Conservation (phyloP, 2,888 invertebrate species). For the Pterostichus niger region DNA sequence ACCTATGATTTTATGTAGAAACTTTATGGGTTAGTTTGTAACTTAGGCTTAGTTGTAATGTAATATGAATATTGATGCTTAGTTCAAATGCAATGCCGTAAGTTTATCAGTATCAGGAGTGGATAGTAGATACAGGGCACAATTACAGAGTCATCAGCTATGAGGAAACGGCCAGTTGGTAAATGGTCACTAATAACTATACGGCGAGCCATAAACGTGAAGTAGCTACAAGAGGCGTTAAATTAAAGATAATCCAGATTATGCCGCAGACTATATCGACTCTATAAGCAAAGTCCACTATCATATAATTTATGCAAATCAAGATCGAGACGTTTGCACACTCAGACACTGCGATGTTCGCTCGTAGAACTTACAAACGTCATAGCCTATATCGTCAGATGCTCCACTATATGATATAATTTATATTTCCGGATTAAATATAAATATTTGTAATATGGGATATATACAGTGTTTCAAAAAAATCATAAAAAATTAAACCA, state of each 20-base stretch:
- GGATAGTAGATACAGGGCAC: slow-evolving; percentile 19
- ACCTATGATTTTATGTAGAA: too few species aligned
- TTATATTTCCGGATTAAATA: too few species aligned
- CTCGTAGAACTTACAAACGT: slow-evolving; percentile 26
- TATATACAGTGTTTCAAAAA: too few species aligned
- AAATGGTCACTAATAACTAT: slow-evolving; percentile 67
- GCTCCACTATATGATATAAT: too few species aligned
- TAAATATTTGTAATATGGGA: too few species aligned
- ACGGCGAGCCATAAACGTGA: slow-evolving; percentile 61
- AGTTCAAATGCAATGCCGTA: slow-evolving; percentile 8
- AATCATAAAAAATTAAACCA: too few species aligned
- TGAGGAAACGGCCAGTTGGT: slow-evolving; percentile 64
- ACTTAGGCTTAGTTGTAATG: too few species aligned
- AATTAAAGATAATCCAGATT: slow-evolving; percentile 66
- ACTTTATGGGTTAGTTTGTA: too few species aligned
- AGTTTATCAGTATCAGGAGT: slow-evolving; percentile 41
- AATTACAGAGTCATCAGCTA: slow-evolving; percentile 63
- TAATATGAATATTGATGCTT: neutral
- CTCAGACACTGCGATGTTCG: neutral
- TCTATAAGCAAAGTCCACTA: slow-evolving; percentile 61
- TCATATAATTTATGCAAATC: slow-evolving; percentile 59
- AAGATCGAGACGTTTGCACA: slow-evolving; percentile 54
- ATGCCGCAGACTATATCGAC: slow-evolving; percentile 54
- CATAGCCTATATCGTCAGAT: too few species aligned
- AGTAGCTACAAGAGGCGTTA: slow-evolving; percentile 67